Base-by-base conservation (phyloP, 2,888 invertebrate species). In the Temnothorax ravouxi region DNA sequence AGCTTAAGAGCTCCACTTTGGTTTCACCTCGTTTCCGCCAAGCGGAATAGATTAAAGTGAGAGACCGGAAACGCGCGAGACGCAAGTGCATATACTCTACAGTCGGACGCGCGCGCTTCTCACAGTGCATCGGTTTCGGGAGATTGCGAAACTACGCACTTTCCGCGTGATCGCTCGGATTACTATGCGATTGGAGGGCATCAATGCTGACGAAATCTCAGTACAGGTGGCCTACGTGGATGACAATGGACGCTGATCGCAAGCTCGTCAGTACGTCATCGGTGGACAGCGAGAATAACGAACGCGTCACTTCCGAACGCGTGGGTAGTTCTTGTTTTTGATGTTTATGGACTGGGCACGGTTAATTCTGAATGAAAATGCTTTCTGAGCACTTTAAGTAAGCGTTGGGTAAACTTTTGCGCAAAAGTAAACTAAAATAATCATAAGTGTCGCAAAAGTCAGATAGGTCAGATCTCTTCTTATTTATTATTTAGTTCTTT, bases 281-380 rank as follows among this genome's bases (percentile, higher is more conserved):
- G 75, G 89, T 92, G 87, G 93, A 93, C 87, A 92, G 92, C 90
- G 93, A 93, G 77, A 92, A 91, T 88, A 91, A 90, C 89, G 91
- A 91, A 38, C 91, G 88, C 82, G 88, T 92, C 88, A 84, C 87
- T 72, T 89, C 85, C 75, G 87, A 86, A 85, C 87, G 88, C 89
- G 92, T 92, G 89, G 90, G 92, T 92, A 89, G 87, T 64, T 84
- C 83, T 85, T 84, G 76, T 88, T 84, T 77, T 86, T 84, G 64
- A 83, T 71, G 67, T 82, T 87, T 86, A 86, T 56, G 56, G 56
- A 77, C 54, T 54, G 44, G 67, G 67, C 77, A 67, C 41, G 11
- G 52, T 44, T 77, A 77, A 67, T 67, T 77, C 18, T 29, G 54
- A 67, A 77, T 67, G 77, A 56, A 67, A 67, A 54, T 44, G 54